Evolutionary conservation across 2,113 vertebrate species (phyloP), one percentile per base, ranked within the genome.

Genomic region (Takifugu flavidus): DNA sequence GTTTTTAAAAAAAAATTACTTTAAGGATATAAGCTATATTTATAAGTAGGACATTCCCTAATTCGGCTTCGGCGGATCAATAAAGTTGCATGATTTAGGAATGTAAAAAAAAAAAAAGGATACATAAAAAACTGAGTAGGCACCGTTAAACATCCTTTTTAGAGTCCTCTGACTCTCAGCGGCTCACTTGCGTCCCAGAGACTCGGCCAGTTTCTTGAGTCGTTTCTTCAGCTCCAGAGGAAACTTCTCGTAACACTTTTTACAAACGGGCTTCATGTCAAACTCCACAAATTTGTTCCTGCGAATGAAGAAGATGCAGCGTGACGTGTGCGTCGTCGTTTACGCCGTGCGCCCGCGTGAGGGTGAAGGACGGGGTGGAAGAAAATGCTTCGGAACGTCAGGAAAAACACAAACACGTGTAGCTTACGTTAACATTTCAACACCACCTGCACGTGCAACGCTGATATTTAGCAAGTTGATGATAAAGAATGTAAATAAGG

Each of bases 281-380:
- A 99, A 99, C 86, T 99, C 97, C 82, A 99, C 97, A 90, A 99
- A 99, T 87, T 99, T 99, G 92, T 99, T 99, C 91, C 96, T 99
- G 88, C 70, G 79, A 85, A 84, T 20, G 82, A 6, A 82, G 39
- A 63, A 42, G 55, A 29, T 70, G 61, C 80, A 59, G 64, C 56
- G 69, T 67, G 6, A 53, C 46, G 34, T 6, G 1, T 10, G 34
- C 34, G 34, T 39, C 7, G 7, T 39, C 3, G 7, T 39, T 6
- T 11, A 39, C 11, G 34, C 34, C 11, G 34, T 11, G 11, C 7
- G 8, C 11, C 34, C 34, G 34, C 34, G 34, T 39, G 34, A 20
- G 20, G 34, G 34, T 39, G 7, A 39, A 39, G 7, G 34, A 39
- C 34, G 34, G 34, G 7, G 4, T 3, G 1, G 49, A 7, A 59